Base-by-base conservation (phyloP, 1,140 invertebrate species). In the Pseudomyrmex pallidus region DNA sequence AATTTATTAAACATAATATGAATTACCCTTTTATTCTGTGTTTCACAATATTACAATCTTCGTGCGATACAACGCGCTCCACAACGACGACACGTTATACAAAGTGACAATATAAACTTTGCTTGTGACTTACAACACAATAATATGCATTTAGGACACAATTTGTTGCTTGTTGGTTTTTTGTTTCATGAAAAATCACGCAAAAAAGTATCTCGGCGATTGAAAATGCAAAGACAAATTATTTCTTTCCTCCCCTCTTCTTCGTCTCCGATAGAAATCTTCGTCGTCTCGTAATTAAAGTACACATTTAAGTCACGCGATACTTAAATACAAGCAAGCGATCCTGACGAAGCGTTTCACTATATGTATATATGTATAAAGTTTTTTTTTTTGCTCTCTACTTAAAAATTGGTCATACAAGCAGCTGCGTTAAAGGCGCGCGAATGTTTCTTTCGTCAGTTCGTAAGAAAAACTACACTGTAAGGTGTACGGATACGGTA, bases 391-490 rank as follows among this genome's bases (percentile, higher is more conserved):
- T 10, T 15, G 77, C 46, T 64, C 46, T 64, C 76, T 89, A 82
- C 70, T 70, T 83, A 87, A 88, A 90, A 90, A 89, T 89, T 89
- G 84, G 82, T 89, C 82, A 54, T 35, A 35, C 25, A 89, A 87
- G 83, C 84, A 68, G 20, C 54, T 85, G 12, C 67, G 56, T 77
- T 9, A 25, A 85, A 85, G 17, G 25, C 50, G 61, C 57, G 46
- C 20, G 9, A 84, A 74, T 64, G 48, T 68, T 76, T 72, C 20
- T 74, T 86, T 56, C 44, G 48, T 77, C 46, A 68, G 48, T 25
- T 64, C 12, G 48, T 66, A 84, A 44, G 63, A 84, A 70, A 62
- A 68, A 78, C 67, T 84, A 85, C 73, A 44, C 13, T 22, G 72
- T 77, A 87, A 63, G 22, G 44, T 77, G 35, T 35, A 35, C 25